Evolutionary conservation across 1,140 invertebrate genomes (phyloP), one percentile per base, ranked within the genome.

Genomic region (Pemphigus obesinymphae): DNA sequence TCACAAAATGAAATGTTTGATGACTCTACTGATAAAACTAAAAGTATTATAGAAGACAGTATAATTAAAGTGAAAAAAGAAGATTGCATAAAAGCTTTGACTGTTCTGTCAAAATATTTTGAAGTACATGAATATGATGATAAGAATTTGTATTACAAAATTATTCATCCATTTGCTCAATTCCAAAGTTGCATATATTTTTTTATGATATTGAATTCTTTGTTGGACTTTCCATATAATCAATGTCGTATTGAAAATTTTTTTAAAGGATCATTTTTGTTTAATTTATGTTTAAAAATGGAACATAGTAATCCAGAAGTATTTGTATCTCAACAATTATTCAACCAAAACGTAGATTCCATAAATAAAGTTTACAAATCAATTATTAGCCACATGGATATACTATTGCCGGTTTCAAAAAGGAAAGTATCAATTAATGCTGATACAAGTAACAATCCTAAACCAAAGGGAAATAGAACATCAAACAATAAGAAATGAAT

Each of bases 231-330:
- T 55, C 82, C 82, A 23, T 82, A 48, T 80, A 45, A 10, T 5
- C 58, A 63, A 40, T 82, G 82, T 55, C 34, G 45, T 2, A 45
- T 80, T 20, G 55, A 82, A 37, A n/a, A 68, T 23, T 75, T 48
- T 70, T 82, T 45, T 29, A 78, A 58, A 61, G 82, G 82, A 34
- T 43, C 82, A 31, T 78, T 82, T 55, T 43, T 82, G 11, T 82
- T 80, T 80, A 82, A 82, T 70, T 70, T 82, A 31, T 82, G 75
- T 70, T 17, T 26, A 29, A 40, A 82, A 34, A 82, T 82, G 73
- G 31, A 78, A 50, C 40, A 80, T 26, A 20, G 15, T 45, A 8
- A 80, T 45, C 55, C 76, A 26, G 37, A 61, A 45, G 1, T 45
- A 29, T 80, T 80, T 63, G 13, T 80, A n/a, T 45, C 48, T 8